Evolutionary conservation across 1,140 invertebrate species (phyloP), one percentile per base, ranked within the genome.

Genomic region (Brachionus manjavacas): DNA sequence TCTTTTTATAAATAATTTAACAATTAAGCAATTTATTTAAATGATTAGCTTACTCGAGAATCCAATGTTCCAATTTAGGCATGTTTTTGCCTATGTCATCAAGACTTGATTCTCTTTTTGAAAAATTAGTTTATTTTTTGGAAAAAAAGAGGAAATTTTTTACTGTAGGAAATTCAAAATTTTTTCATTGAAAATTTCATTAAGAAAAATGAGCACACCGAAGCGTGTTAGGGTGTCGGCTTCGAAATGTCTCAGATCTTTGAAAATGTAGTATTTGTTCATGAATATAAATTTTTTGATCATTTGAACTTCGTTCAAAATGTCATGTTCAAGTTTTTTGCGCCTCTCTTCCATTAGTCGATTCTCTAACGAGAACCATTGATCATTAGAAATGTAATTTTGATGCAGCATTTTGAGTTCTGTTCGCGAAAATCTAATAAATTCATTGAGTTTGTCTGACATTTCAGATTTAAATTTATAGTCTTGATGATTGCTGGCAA

Each of bases 121-220:
- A 8, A 20, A 46, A 74, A 41, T 41, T 16, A 43, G 14, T 4
- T 16, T 74, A 74, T 20, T 41, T 43, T 35, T 12, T 7, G 35
- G n/a, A 41, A 41, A 74, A 41, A 74, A 74, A 6, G 31, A 14
- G 3, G 9, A 43, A 43, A 74, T 16, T 74, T 39, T 12, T 72
- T 76, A 76, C 72, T 76, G 41, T 12, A 76, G 49, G 28, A 76
- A 76, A 12, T 76, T 28, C 11, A 76, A 8, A 35, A 76, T 49
- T 49, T 76, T 76, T 76, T 76, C 72, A 76, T 49, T 76, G 43
- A 76, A 76, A 76, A 76, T 76, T 49, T 76, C 72, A 49, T 49
- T 49, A 25, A 76, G 12, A 49, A 52, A 46, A 49, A 76, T 49
- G 8, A 76, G 46, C 3, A 46, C 20, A 49, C 72, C 72, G n/a